These are phyloP conservation scores for Lepisosteus osseus DNA, from an alignment of 2,113 vertebrate species.

Conservation along the genomic window DNA sequence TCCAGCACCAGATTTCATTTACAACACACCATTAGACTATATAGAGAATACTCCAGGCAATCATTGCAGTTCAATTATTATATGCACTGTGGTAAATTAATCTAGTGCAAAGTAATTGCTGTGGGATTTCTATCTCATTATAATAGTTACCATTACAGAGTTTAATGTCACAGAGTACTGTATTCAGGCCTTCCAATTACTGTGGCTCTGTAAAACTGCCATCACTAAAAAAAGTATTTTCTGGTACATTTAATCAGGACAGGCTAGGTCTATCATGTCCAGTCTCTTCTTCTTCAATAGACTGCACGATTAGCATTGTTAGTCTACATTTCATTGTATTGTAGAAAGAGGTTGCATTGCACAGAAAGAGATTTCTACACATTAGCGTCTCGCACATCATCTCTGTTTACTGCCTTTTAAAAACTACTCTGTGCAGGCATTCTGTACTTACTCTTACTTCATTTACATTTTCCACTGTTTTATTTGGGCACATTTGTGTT, in stretches of 20 bases:
- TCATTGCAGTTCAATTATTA: not conserved
- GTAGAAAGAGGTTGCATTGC: not conserved
- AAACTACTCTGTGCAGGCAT: conserved; percentile 1
- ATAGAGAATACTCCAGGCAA: not conserved
- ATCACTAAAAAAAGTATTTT: not conserved
- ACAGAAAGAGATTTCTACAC: not conserved
- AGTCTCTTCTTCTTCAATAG: not conserved
- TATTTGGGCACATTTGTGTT: not conserved
- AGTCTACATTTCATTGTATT: not conserved
- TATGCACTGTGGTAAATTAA: not conserved
- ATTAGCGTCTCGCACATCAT: not conserved
- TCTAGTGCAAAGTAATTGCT: not conserved
- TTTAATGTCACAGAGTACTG: conserved; percentile 2
- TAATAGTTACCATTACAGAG: not conserved
- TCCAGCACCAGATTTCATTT: not conserved
- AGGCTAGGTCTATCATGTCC: not conserved
- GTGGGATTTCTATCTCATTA: not conserved
- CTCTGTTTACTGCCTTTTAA: not conserved
- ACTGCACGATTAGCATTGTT: not conserved
- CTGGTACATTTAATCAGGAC: not conserved
- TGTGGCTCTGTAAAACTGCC: not conserved
- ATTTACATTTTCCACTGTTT: not conserved
- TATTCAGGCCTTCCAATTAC: not conserved
- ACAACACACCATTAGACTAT: not conserved
- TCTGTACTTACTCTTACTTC: not conserved